Evolutionary conservation across 1,140 invertebrate species (phyloP), one percentile per base, ranked within the genome.

Genomic region (Polypedilum vanderplanki): DNA sequence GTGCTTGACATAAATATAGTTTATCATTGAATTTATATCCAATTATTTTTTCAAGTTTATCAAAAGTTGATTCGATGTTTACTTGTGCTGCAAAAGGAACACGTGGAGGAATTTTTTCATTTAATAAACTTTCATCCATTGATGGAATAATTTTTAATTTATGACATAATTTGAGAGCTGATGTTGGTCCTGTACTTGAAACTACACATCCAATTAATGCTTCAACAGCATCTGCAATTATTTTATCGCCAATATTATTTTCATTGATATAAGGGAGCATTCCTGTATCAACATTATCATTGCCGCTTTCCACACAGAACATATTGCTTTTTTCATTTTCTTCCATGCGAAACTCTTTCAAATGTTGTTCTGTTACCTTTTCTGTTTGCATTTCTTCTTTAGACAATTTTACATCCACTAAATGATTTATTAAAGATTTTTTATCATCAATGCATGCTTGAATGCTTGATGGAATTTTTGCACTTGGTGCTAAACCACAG

Each of bases 121-220:
- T 22, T 18, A 70, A 20, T 7, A 70, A 18, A 7, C 20, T 70
- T 70, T 70, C 24, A 18, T 22, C 3, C 18, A 20, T 22, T 57
- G 80, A 57, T 0, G 88, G 89, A 40, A 90, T 82, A 73, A 93
- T 85, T 46, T 83, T 86, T 46, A 96, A 85, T 89, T 90, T 96
- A 75, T 90, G 87, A 65, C 96, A 81, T 70, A 96, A 82, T 75
- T 84, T 86, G 1, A 92, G 83, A 2, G 81, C 84, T 46, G 83
- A 83, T 67, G 82, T 77, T 15, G 87, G 78, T 0, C 87, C 86
- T 76, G 84, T 86, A 79, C 87, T 87, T 57, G 86, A 79, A 0
- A 93, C 83, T 79, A 93, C 93, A 15, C 89, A 90, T 0, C 94
- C 95, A 40, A 96, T 87, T 0, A 97, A 80, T 0, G 94, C 91